Evolutionary conservation across 2,888 invertebrate genomes (phyloP).

Genomic region (Tupiocoris notatus): DNA sequence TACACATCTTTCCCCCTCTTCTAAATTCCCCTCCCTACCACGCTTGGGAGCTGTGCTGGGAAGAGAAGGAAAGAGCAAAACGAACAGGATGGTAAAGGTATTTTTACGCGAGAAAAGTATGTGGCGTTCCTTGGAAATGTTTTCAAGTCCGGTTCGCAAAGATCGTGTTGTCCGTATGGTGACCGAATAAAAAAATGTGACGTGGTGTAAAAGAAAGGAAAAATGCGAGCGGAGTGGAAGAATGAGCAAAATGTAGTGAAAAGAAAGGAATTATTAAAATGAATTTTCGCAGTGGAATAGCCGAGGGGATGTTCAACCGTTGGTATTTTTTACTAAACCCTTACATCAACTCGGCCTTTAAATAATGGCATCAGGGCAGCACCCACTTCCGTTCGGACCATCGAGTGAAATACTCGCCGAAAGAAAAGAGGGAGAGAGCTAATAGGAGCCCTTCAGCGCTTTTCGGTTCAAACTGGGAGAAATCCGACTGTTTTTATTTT

Average conservation of each 20-base stretch:
- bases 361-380: conserved; percentile 12
- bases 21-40: too few species aligned
- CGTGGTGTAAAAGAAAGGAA: too few species aligned
- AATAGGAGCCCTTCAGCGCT: conserved; percentile 11
- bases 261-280: background rate
- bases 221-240: background rate
- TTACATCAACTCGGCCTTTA: conserved; percentile 20
- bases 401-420: background rate
- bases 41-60: too few species aligned
- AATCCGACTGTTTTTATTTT: conserved; percentile 26
- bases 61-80: too few species aligned
- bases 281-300: background rate
- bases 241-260: background rate
- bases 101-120: too few species aligned
- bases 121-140: too few species aligned
- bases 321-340: conserved; percentile 1
- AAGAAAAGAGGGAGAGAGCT: background rate
- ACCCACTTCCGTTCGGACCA: background rate
- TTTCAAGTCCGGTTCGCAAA: too few species aligned
- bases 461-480: background rate
- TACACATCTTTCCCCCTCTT: too few species aligned
- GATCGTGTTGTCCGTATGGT: too few species aligned
- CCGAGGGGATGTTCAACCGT: background rate
- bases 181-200: too few species aligned
- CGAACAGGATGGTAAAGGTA: too few species aligned